Evolutionary conservation across 2,113 vertebrate genomes (phyloP).

Genomic region (Falco punctatus): DNA sequence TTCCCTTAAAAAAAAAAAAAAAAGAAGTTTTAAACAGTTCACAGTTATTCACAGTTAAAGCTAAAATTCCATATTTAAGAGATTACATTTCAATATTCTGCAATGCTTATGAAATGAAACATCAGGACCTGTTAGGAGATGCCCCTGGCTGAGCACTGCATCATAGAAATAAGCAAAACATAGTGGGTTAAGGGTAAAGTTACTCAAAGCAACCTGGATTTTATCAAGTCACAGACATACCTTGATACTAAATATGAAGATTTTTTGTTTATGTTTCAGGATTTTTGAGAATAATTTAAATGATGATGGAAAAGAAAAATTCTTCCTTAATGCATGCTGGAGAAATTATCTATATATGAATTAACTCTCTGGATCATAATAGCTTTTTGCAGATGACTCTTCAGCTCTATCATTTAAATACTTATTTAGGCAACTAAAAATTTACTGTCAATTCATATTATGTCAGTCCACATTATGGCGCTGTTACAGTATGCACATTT

Average conservation of each 20-base stretch:
- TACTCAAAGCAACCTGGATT: not conserved
- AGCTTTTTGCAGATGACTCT: conserved; percentile 59
- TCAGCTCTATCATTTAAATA: conserved; percentile 33
- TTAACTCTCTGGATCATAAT: conserved; percentile 47
- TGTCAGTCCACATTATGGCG: conserved; percentile 56
- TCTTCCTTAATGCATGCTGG: not conserved
- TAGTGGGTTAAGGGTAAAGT: not conserved
- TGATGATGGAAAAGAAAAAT: not conserved
- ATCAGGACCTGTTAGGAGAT: conserved; percentile 34
- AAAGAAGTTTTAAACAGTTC: not conserved
- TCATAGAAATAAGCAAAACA: conserved; percentile 6
- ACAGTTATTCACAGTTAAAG: not conserved
- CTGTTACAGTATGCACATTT: conserved; percentile 56
- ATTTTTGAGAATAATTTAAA: conserved; percentile 29
- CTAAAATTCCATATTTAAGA: not conserved
- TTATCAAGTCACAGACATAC: not conserved
- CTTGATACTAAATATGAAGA: not conserved
- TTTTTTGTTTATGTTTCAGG: not conserved
- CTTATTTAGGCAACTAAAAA: conserved; percentile 60
- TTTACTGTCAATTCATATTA: conserved; percentile 64
- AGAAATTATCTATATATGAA: conserved; percentile 46
- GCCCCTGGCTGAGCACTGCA: not conserved
- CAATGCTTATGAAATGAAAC: conserved; percentile 3
- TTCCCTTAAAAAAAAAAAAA: not conserved
- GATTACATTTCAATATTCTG: not conserved